Evolutionary conservation across 2,113 vertebrate species (phyloP), one percentile per base, ranked within the genome.

Genomic region (Esox niger): DNA sequence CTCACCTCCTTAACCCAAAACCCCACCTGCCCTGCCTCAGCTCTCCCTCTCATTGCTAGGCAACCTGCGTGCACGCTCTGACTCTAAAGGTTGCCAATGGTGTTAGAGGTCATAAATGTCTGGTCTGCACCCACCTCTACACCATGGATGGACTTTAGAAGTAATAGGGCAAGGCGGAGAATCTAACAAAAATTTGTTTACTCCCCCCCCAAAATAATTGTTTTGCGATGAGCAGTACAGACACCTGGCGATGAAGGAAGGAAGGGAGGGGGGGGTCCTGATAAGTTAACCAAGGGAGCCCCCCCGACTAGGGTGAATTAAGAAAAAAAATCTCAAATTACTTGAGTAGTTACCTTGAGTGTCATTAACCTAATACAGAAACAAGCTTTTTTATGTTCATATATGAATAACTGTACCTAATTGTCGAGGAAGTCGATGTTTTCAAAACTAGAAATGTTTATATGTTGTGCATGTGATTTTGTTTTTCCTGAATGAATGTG

Each of bases 371-470:
- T 73, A 73, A 64, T 66, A 73, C 70, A 77, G 70, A 71, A 73
- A 74, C 56, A 32, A 56, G 57, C 70, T 81, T 78, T 88, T 77
- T 54, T 62, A 69, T 79, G 77, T 86, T 85, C 61, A 64, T 73
- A 75, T 20, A 58, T 87, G 81, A 82, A 76, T 85, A 84, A 72
- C 78, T 86, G 88, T 89, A 88, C 82, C 80, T 79, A 10, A 60
- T 83, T 80, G 83, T 69, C 62, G 67, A 78, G 73, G 68, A 79
- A 82, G 84, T 75, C 73, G 75, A 83, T 73, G 71, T 88, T 86
- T 83, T 81, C 74, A 77, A 70, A 82, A 55, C n/a, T 90, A 86
- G 89, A 86, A 54, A 88, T 90, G 88, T 85, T 81, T 88, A 65
- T 82, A 86, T 75, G 81, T 81, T 66, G 69, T 81, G 85, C 83